Evolutionary conservation across 2,797 vertebrate genomes (phyloP), one percentile per base, ranked within the genome.

Genomic region (Silurus aristotelis): DNA sequence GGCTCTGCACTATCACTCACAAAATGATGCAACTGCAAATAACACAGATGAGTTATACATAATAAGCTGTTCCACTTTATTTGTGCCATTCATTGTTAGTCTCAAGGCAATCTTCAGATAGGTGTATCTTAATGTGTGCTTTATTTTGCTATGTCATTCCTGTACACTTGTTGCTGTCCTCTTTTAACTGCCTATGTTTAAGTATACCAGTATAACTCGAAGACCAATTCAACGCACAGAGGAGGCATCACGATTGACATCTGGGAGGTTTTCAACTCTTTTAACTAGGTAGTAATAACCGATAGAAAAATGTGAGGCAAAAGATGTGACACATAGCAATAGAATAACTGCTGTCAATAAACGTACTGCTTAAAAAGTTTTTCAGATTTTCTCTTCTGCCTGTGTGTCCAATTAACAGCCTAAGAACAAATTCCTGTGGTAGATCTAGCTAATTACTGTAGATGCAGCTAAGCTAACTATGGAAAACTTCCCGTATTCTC

Each of bases 1-100:
- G 81, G 86, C 63, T 64, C 60, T 67, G 17, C 22, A 76, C 46
- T 76, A 7, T 20, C 84, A 82, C 67, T 58, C 14, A 60, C 9
- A 66, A 52, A 27, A 43, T 27, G 22, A 25, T 17, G 22, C 5
- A 46, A 48, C 77, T 48, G 46, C 5, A 64, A 17, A 48, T 25
- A 80, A 63, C 77, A 46, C 14, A 25, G 3, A 78, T 19, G 19
- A 76, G 75, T 10, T n/a, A n/a, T n/a, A 12, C 25, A 64, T 56
- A 31, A 58, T 63, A 25, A 52, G 27, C 76, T 7, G 31, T 73
- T 14, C 48, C 10, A 38, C 17, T 80, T 61, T 64, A 27, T 78
- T 43, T 63, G 67, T 72, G 63, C 52, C 72, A 25, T 72, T 80
- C 43, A 17, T 7, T 52, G 38, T 46, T 64, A 14, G 19, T 52